phyloP scores from a whole-genome alignment of 2,113 vertebrate genomes.

The Corydoras maculifer region DNA sequence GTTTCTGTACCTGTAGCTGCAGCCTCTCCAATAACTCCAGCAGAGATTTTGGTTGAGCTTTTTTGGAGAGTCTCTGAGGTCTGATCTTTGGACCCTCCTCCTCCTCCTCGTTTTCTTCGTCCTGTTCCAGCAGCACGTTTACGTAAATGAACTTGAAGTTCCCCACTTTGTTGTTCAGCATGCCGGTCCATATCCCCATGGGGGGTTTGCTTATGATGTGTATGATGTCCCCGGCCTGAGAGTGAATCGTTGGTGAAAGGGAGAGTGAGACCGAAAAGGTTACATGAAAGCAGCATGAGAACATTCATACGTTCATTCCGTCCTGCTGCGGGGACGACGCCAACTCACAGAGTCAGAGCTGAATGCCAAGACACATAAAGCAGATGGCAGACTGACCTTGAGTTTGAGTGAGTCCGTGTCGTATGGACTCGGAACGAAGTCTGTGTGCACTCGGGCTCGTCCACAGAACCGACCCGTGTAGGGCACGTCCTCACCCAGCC shows the following conservation, averaged over 20 bases:
- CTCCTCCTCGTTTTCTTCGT: slow-evolving; percentile 61
- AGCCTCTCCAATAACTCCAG: slow-evolving; percentile 81
- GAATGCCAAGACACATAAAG: not conserved
- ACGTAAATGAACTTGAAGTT: slow-evolving; percentile 98
- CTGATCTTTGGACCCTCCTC: slow-evolving; percentile 73
- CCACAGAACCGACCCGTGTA: slow-evolving; percentile 86
- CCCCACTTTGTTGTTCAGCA: slow-evolving; percentile 90
- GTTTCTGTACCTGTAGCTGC: slow-evolving; percentile 72
- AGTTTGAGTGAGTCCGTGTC: slow-evolving; percentile 95
- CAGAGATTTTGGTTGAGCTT: slow-evolving; percentile 73
- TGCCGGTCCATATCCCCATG: slow-evolving; percentile 96
- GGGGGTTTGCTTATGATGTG: slow-evolving; percentile 91
- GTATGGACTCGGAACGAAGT: slow-evolving; percentile 93
- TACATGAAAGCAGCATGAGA: not conserved
- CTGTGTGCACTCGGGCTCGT: slow-evolving; percentile 84
- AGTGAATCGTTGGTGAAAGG: not conserved
- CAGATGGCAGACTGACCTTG: slow-evolving; percentile 66
- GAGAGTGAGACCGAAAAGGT: no score
- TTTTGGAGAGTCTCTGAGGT: slow-evolving; percentile 65
- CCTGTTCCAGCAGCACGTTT: slow-evolving; percentile 69
- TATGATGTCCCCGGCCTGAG: slow-evolving; percentile 90
- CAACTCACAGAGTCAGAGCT: not conserved
- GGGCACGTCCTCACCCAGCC: slow-evolving; percentile 75
- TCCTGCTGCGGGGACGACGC: not conserved
- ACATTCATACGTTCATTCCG: not conserved